Base-by-base conservation (phyloP, 2,797 vertebrate species). In the Acropternis orthonyx region DNA sequence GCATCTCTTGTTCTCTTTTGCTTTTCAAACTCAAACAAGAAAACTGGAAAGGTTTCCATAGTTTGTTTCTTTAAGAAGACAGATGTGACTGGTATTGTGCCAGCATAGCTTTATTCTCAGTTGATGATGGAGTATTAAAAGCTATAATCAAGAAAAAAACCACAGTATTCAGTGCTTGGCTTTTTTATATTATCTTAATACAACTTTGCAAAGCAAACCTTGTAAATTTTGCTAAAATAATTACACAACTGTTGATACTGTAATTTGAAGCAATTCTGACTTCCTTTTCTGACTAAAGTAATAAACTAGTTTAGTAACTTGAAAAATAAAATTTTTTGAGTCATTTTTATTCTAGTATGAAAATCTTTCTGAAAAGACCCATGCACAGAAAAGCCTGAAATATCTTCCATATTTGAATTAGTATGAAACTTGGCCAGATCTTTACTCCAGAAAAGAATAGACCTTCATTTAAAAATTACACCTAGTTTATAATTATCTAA, bases 1-100 rank as follows among this genome's bases (percentile, higher is more conserved):
- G 23, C 32, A 93, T 92, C 28, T 75, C 87, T 93, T 73, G 37
- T 82, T 92, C 54, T 73, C 6, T 23, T 86, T 94, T 96, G 77
- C 62, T 91, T 92, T 90, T 48, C 37, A 73, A 67, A 62, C 30
- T 81, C 54, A 61, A 90, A 68, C 34, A 78, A 72, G 62, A 88
- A 79, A 81, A 49, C 16, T 82, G 49, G 80, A 96, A 81, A 84
- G 46, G 28, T 87, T 95, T 96, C 37, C 16, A 55, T 49, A 52
- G 26, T 73, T 89, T 73, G 8, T 75, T 95, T 76, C 74, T 34
- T 91, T 94, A 92, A 69, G 58, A 81, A 88, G 89, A 82, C 51
- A 86, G 90, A 93, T 89, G 67, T 82, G 59, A 82, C 18, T 82
- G 37, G 24, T 75, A 68, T 6, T 41, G 51, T 76, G 71, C 78